Percentiles rank a stretch among this genome's conserved stretches.
Conservation (phyloP, 2,888 invertebrate species). For the Steinernema scapterisci region DNA sequence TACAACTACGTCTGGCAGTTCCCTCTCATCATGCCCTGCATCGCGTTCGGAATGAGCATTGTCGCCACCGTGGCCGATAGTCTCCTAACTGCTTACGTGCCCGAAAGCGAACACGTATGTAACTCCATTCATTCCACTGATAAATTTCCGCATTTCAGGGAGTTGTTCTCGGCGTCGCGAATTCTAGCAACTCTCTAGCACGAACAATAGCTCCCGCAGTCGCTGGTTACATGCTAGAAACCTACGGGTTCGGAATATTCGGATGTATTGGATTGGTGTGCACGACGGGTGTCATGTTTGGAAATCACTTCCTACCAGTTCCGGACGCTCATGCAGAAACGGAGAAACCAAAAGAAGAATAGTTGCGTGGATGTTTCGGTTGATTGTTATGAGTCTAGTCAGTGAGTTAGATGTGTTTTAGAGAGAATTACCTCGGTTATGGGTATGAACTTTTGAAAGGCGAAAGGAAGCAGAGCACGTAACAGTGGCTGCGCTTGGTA, state of each 20-base stretch:
- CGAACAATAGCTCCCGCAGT: constrained; percentile 52
- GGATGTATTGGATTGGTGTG: constrained; percentile 43
- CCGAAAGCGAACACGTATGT: constrained; percentile 47
- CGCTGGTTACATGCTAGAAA: constrained; percentile 48
- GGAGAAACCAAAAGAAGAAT: constrained; percentile 1
- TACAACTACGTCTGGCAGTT: constrained; percentile 47
- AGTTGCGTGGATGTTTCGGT: no score
- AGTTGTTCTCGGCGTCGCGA: constrained; percentile 52
- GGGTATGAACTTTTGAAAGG: background rate
- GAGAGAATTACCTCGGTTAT: background rate
- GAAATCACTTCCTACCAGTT: constrained; percentile 17
- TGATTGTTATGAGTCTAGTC: background rate
- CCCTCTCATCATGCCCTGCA: constrained; percentile 50
- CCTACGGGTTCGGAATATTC: constrained; percentile 47
- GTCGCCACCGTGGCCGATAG: constrained; percentile 52
- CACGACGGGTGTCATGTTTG: constrained; percentile 19
- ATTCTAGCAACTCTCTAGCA: constrained; percentile 52
- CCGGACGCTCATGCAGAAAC: background rate
- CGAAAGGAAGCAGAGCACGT: background rate
- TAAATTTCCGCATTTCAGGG: constrained; percentile 49
- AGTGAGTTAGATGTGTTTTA: background rate
- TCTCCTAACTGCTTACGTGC: constrained; percentile 49
- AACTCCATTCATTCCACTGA: background rate
- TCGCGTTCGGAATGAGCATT: constrained; percentile 53
- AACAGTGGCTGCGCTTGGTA: no score